Percentiles rank a stretch among this genome's conserved stretches.
Evolutionary conservation across 2,797 vertebrate species (phyloP).

Genomic region (Sebastes hubbsi): DNA sequence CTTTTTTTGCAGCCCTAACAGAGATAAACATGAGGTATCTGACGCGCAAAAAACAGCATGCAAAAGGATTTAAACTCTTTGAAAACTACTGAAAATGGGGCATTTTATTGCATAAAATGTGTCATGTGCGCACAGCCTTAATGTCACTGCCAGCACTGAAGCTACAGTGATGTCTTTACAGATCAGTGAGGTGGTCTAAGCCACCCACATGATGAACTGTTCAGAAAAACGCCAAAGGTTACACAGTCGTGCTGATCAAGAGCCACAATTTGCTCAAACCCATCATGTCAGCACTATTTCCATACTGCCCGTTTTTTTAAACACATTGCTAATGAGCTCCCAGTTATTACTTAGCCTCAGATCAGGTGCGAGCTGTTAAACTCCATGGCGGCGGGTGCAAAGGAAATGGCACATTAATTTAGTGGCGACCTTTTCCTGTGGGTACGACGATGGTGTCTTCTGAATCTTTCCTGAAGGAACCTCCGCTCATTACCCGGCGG

Average conservation of each 20-base stretch:
- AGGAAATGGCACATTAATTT: conserved; percentile 58
- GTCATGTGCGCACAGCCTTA: background rate
- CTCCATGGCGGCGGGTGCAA: background rate
- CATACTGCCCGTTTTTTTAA: background rate
- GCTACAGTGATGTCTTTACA: background rate
- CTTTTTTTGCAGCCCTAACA: no score
- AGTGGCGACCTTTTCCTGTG: conserved; percentile 44
- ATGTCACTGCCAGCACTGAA: background rate
- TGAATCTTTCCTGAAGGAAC: conserved; percentile 40
- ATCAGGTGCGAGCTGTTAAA: conserved; percentile 36
- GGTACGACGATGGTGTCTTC: background rate
- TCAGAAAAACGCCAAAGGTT: conserved; percentile 11
- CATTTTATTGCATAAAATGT: background rate
- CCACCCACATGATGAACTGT: background rate
- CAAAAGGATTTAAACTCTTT: no score
- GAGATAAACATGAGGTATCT: no score
- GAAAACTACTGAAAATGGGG: background rate
- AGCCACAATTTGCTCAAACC: conserved; percentile 5
- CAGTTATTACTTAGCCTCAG: conserved; percentile 17
- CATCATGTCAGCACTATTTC: conserved; percentile 3
- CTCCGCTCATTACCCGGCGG: conserved; percentile 38
- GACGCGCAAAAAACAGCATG: no score
- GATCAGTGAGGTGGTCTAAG: background rate
- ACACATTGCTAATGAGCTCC: conserved; percentile 27
- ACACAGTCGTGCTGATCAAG: background rate